phyloP scores from a whole-genome alignment of 2,888 invertebrate species.

The Spilarctia lutea region DNA sequence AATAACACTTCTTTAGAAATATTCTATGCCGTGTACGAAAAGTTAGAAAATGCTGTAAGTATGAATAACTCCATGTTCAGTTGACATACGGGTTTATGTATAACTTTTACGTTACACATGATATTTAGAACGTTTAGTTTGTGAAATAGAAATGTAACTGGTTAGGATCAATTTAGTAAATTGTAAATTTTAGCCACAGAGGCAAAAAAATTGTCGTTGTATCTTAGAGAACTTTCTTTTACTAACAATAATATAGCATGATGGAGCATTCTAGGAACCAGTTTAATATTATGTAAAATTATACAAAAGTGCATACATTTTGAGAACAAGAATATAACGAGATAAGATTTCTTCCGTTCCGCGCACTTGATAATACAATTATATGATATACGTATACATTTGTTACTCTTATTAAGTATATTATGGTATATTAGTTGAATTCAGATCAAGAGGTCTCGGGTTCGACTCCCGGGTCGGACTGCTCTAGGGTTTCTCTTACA shows the following conservation, averaged over 20 bases:
- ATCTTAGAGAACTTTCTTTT: not conserved
- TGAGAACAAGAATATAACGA: conserved; percentile 26
- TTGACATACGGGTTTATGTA: not conserved
- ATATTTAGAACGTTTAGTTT: not conserved
- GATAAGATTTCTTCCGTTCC: conserved; percentile 34
- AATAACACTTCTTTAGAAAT: not conserved
- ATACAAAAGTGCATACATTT: conserved; percentile 12
- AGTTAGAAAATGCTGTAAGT: not conserved
- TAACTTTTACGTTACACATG: not conserved
- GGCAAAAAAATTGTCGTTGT: not conserved
- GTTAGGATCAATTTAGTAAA: not conserved
- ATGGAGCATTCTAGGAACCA: conserved; percentile 22
- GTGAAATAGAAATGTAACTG: not conserved
- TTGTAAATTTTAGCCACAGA: not conserved
- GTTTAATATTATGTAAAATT: conserved; percentile 16
- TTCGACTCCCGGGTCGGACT: no score
- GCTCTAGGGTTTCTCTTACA: no score
- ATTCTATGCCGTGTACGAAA: not conserved
- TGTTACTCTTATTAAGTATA: not conserved
- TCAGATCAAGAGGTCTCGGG: no score
- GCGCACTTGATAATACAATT: conserved; percentile 36
- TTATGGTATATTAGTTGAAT: no score
- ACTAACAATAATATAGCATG: not conserved
- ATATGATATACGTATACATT: conserved; percentile 38
- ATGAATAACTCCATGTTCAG: not conserved